Base-by-base conservation (phyloP, 2,888 invertebrate genomes). In the Pachydiplax longipennis region DNA sequence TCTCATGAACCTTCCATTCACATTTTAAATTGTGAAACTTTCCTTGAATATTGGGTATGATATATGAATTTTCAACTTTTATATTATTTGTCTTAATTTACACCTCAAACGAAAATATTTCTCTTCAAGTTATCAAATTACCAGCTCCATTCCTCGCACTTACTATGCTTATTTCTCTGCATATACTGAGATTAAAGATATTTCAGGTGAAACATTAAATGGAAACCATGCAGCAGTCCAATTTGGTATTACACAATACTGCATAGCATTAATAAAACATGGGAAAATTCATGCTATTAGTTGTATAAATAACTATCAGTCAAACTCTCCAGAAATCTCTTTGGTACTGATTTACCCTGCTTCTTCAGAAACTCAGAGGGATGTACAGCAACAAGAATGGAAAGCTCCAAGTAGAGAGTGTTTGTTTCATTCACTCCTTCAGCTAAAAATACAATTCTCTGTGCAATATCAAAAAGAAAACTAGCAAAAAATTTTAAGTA, bases 371-470 rank as follows among this genome's bases (percentile, higher is more conserved):
- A 61, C 61, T 65, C 87, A n/a, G 61, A 37, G 53, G 87, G 87
- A 61, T 87, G 61, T 37, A 61, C 61, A 22, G 87, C 87, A 61
- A 61, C 61, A 61, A 87, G 87, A 65, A 61, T 58, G 61, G 87
- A 87, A 61, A 87, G 87, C 87, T 87, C 87, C 87, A 61, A 65
- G 87, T 61, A 87, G 61, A 87, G 61, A 87, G 61, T 37, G 37
- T 87, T 31, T 61, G 87, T 87, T 65, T 87, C 87, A 65, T 37
- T 87, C 58, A 87, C 87, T 65, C 65, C 87, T 87, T 65, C 22
- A 37, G 87, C 87, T 87, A 87, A 87, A 87, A 87, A 61, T 61
- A 87, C 61, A 87, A 61, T 87, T 87, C 37, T 87, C 37, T 87
- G n/a, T 61, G 40, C 58, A n/a, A 37, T 37, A 87, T 37, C 87